Evolutionary conservation across 2,113 vertebrate genomes (phyloP).

Genomic region (Thamnophis sirtalis): DNA sequence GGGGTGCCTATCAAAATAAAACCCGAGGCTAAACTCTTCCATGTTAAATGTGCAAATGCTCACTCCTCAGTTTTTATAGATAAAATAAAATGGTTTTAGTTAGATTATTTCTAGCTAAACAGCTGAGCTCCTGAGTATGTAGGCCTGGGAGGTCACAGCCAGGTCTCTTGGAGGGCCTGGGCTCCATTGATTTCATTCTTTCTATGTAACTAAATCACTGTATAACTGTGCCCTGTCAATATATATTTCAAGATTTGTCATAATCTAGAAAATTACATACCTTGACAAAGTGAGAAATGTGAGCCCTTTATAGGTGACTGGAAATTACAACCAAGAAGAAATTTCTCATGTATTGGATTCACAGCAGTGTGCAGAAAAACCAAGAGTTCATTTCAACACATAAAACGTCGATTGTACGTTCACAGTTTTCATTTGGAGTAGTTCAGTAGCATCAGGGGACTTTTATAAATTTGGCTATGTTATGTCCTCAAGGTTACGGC

Average conservation of each 20-base stretch:
- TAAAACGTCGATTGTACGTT: neutral
- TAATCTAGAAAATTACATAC: neutral
- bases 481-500: too few relatives aligned
- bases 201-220: neutral
- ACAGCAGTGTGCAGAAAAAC: neutral
- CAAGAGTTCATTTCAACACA: neutral
- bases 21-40: slow-evolving; percentile 24
- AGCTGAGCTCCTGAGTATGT: neutral
- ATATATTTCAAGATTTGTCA: neutral
- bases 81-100: slow-evolving; percentile 26
- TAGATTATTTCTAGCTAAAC: slow-evolving; percentile 6
- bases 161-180: neutral
- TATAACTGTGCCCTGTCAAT: neutral
- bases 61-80: slow-evolving; percentile 16
- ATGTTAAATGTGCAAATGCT: slow-evolving; percentile 5
- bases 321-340: neutral
- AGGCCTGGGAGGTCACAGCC: neutral
- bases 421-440: neutral
- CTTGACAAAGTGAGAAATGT: neutral
- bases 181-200: neutral
- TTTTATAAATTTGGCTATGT: neutral
- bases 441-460: neutral
- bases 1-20: slow-evolving; percentile 32
- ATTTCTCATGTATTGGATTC: neutral
- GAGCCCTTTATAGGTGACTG: neutral